phyloP scores from a whole-genome alignment of 53 echinoderm and acorn worm genomes.

The Antedon mediterranea region DNA sequence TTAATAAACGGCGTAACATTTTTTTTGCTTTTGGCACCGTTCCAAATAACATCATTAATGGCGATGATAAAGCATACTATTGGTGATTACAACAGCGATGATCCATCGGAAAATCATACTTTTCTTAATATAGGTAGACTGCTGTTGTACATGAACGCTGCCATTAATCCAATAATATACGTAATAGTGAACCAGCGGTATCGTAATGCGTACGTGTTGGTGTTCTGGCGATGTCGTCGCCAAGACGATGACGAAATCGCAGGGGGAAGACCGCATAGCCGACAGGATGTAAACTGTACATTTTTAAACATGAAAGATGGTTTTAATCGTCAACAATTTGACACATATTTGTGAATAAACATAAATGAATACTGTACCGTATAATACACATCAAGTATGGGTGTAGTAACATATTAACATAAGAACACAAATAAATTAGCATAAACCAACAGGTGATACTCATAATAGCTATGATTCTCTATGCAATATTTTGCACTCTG shows the following conservation, averaged over 20 bases:
- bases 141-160: slow-evolving; percentile 26
- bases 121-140: slow-evolving; percentile 12
- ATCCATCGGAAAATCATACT: neutral
- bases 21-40: neutral
- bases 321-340: neutral
- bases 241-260: slow-evolving; percentile 4
- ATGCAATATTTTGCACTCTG: too few relatives aligned
- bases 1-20: neutral
- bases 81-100: neutral
- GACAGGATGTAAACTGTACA: neutral
- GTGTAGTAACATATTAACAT: too few relatives aligned
- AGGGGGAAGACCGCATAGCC: neutral
- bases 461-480: too few relatives aligned
- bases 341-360: neutral
- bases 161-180: slow-evolving; percentile 39
- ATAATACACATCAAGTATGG: too few relatives aligned
- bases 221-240: slow-evolving; percentile 4
- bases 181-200: slow-evolving; percentile 25
- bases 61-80: neutral
- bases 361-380: too few relatives aligned
- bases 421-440: too few relatives aligned
- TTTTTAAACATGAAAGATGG: neutral
- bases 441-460: too few relatives aligned
- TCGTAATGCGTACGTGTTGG: slow-evolving; percentile 18
- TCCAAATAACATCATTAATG: neutral